Evolutionary conservation across 2,888 invertebrate species (phyloP), one percentile per base, ranked within the genome.

Genomic region (Andrena hattorfiana): DNA sequence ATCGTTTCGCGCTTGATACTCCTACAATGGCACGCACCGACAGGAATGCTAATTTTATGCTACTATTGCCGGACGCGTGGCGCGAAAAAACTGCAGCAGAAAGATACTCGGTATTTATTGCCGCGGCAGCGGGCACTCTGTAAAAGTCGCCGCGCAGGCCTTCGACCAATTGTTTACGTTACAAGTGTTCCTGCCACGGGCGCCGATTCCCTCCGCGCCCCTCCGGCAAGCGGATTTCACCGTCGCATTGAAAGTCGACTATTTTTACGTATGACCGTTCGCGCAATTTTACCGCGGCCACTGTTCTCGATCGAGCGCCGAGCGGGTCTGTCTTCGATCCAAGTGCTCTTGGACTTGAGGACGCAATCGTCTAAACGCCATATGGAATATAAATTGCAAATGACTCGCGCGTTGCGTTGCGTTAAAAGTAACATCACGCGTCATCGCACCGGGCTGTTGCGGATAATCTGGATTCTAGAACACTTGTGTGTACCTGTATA

Each of bases 381-480:
- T 54, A 54, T 23, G 13, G 7, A 10, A 48, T 10, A 35, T 13
- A 8, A 23, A 30, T 59, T 13, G 26, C 16, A 8, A 20, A 48
- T 13, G 28, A 1, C 16, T 42, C 16, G 26, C n/a, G 60, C 23
- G 6, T 48, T 32, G 35, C 3, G 28, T 26, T 8, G 16, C n/a
- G 8, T 32, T 13, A 23, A 48, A 74, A 48, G 20, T 56, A 13
- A 16, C 68, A 16, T 3, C 7, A 2, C 8, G 42, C 84, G 81
- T 85, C 84, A 78, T 78, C 85, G 42, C 42, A 0, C 13, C 42
- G 13, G 49, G 56, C 59, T 30, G 28, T 32, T 70, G n/a, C 30
- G 84, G 77, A 81, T 76, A 84, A 85, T 78, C 67, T 73, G 75
- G 68, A 84, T 71, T 78, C 71, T 78, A 77, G 85, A 78, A 72